Conservation (phyloP, 2,888 invertebrate species). For the Lasioglossum marginatum region DNA sequence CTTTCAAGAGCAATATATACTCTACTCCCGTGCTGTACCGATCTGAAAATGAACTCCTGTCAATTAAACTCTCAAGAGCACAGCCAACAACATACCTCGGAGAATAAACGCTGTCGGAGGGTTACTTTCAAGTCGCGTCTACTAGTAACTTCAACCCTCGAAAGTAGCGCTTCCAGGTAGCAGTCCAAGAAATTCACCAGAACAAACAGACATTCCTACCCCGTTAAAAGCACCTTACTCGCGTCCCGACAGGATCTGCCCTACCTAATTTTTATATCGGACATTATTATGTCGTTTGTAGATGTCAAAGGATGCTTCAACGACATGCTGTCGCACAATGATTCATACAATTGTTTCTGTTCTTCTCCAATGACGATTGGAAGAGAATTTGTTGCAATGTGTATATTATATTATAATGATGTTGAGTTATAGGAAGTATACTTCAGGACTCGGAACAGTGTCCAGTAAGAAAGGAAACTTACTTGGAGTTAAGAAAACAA, state of each 20-base stretch:
- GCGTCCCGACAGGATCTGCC: neutral
- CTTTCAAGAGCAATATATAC: constrained; percentile 6
- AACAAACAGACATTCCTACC: constrained; percentile 4
- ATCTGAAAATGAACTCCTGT: constrained; percentile 11
- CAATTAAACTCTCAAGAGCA: constrained; percentile 7
- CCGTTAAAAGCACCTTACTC: neutral
- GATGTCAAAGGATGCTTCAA: neutral
- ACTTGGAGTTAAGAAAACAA: neutral
- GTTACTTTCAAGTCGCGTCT: constrained; percentile 6
- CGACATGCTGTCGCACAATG: neutral
- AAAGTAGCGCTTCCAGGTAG: neutral
- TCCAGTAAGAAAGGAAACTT: neutral
- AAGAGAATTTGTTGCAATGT: too few relatives aligned
- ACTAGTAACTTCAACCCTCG: neutral
- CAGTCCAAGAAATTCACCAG: constrained; percentile 1
- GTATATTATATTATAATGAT: too few relatives aligned
- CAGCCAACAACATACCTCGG: constrained; percentile 11
- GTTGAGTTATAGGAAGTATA: too few relatives aligned
- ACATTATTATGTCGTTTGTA: neutral
- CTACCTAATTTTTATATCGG: neutral
- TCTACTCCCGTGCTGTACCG: neutral
- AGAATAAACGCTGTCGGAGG: neutral
- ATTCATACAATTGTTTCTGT: neutral
- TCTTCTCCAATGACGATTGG: neutral
- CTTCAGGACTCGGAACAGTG: neutral